Evolutionary conservation across 2,888 invertebrate species (phyloP).

Genomic region (Dyspetes luteomarginatus): DNA sequence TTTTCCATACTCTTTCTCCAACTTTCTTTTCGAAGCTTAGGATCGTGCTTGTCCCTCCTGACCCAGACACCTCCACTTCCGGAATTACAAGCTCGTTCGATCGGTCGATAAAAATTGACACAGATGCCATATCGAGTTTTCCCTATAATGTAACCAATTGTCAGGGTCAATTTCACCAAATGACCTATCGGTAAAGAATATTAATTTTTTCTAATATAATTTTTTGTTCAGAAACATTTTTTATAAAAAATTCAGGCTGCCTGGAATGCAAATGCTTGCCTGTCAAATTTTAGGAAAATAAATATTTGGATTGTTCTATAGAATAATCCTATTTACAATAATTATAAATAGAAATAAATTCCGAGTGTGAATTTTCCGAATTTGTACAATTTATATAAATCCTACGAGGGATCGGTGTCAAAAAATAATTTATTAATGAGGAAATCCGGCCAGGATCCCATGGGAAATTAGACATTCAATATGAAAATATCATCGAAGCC

Average conservation of each 20-base stretch:
- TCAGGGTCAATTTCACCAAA: not conserved
- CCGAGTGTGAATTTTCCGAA: no score
- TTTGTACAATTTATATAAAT: no score
- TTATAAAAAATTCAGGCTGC: no score
- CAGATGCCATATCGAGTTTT: constrained; percentile 98
- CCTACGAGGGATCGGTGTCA: no score
- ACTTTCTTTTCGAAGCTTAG: constrained; percentile 91
- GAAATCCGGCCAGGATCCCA: not conserved
- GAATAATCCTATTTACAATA: no score
- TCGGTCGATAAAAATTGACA: constrained; percentile 98
- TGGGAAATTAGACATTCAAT: not conserved
- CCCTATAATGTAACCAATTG: constrained; percentile 82
- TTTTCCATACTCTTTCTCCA: constrained; percentile 97
- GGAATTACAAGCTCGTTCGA: constrained; percentile 87
- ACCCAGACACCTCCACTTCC: constrained; percentile 78
- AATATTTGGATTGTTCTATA: no score
- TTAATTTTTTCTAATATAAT: no score
- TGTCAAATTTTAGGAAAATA: no score
- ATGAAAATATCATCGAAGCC: not conserved
- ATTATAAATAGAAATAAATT: no score
- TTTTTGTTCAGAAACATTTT: no score
- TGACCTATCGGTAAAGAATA: no score
- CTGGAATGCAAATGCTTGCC: no score
- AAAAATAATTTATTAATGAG: not conserved
- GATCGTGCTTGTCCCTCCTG: constrained; percentile 84